Evolutionary conservation across 2,888 invertebrate genomes (phyloP).

Genomic region (Drosophila ustulata): DNA sequence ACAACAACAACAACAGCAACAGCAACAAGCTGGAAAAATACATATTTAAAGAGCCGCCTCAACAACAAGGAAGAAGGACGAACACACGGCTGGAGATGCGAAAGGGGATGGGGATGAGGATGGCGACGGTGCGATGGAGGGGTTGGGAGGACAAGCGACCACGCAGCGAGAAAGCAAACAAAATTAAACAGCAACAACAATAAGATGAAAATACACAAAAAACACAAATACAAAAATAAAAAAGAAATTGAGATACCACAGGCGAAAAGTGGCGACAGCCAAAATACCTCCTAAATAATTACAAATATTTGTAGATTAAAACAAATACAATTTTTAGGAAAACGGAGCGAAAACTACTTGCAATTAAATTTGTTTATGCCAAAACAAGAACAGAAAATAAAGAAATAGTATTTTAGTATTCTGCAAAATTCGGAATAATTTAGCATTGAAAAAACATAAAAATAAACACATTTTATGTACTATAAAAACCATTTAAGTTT

Average conservation of each 20-base stretch:
- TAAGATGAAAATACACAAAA: slow-evolving; percentile 34
- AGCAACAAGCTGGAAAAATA: slow-evolving; percentile 53
- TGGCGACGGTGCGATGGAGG: not conserved
- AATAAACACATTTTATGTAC: no score
- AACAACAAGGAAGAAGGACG: slow-evolving; percentile 13
- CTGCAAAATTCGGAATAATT: no score
- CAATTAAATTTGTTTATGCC: not conserved
- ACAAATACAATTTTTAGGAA: not conserved
- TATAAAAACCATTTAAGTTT: no score
- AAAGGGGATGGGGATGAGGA: not conserved
- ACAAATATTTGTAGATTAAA: no score
- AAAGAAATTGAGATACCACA: slow-evolving; percentile 4
- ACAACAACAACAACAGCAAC: slow-evolving; percentile 10
- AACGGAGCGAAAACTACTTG: no score
- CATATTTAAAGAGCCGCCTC: slow-evolving; percentile 74
- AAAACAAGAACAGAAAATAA: no score
- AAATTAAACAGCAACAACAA: slow-evolving; percentile 69
- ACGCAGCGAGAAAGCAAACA: slow-evolving; percentile 63
- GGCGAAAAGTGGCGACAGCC: not conserved
- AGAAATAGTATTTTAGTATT: no score
- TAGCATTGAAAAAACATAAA: no score
- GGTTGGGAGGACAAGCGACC: slow-evolving; percentile 32
- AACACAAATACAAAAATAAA: slow-evolving; percentile 29
- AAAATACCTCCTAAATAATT: slow-evolving; percentile 24
- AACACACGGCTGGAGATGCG: not conserved